Percentiles rank a stretch among this genome's conserved stretches.
Evolutionary conservation across 2,113 vertebrate species (phyloP).

Genomic region (Macrotis lagotis): DNA sequence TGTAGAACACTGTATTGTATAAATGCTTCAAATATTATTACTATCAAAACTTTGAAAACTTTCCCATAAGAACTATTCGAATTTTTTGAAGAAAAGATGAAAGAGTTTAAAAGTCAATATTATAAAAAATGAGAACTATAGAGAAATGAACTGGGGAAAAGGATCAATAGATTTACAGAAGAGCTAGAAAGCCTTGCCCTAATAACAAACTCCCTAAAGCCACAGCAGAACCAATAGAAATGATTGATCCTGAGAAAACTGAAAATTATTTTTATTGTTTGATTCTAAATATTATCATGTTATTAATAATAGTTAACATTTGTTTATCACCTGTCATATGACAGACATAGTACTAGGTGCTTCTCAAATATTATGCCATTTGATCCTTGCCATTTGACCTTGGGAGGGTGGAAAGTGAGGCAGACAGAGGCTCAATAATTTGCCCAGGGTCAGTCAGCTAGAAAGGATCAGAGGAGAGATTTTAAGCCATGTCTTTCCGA

Average conservation of each 20-base stretch:
- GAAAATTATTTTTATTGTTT: not conserved
- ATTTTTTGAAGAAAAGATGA: too few species aligned
- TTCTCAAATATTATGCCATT: not conserved
- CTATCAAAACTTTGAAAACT: too few species aligned
- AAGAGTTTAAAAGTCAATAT: not conserved
- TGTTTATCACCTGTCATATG: not conserved
- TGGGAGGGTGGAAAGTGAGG: not conserved
- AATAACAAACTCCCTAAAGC: not conserved
- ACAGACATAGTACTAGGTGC: not conserved
- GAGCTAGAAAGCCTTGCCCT: not conserved
- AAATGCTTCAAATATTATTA: too few species aligned
- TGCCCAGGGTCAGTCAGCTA: not conserved
- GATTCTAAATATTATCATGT: conserved; percentile 12
- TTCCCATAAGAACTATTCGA: too few species aligned
- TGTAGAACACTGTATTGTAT: too few species aligned
- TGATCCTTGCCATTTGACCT: not conserved
- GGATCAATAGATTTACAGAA: not conserved
- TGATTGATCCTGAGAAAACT: not conserved
- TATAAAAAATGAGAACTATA: not conserved
- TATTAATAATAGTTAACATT: not conserved
- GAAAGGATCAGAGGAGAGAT: not conserved
- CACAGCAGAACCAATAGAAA: not conserved
- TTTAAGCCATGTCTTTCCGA: conserved; percentile 1
- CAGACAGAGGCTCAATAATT: not conserved
- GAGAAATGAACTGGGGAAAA: conserved; percentile 13